phyloP scores from a whole-genome alignment of 2,113 vertebrate species.

The Halcyon senegalensis region DNA sequence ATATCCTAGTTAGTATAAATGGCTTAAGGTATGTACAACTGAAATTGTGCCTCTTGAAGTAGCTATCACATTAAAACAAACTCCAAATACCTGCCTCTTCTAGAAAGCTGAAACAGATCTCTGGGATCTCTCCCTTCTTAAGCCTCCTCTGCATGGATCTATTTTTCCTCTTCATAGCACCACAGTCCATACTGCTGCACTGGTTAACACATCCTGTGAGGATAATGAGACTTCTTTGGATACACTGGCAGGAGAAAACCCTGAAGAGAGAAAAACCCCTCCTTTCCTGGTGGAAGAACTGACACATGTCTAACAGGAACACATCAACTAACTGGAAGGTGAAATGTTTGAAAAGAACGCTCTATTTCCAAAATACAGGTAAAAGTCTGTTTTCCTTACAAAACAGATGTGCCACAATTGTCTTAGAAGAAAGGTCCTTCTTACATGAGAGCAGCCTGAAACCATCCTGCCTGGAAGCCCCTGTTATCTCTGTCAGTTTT shows the following conservation, averaged over 20 bases:
- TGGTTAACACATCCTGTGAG: neutral
- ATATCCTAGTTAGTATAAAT: constrained; percentile 14
- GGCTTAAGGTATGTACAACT: constrained; percentile 51
- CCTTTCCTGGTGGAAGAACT: neutral
- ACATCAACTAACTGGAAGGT: neutral
- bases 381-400: neutral
- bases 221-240: neutral
- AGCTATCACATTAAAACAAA: neutral
- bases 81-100: neutral
- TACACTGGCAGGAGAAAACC: neutral
- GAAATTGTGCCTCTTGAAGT: constrained; percentile 1
- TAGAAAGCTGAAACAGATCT: neutral
- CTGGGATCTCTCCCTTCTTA: neutral
- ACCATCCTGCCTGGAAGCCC: neutral
- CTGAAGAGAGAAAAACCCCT: neutral
- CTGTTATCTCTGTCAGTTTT: neutral
- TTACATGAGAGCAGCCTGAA: neutral
- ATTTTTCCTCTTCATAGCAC: neutral
- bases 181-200: neutral
- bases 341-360: neutral
- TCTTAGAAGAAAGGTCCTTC: neutral
- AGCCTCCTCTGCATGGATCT: neutral
- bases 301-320: neutral
- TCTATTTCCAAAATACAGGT: neutral
- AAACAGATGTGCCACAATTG: neutral